A percentile compares a stretch with the other conserved stretches of the same genome.
Conservation (phyloP, 1,140 invertebrate species). For the Propsilocerus akamusi region DNA sequence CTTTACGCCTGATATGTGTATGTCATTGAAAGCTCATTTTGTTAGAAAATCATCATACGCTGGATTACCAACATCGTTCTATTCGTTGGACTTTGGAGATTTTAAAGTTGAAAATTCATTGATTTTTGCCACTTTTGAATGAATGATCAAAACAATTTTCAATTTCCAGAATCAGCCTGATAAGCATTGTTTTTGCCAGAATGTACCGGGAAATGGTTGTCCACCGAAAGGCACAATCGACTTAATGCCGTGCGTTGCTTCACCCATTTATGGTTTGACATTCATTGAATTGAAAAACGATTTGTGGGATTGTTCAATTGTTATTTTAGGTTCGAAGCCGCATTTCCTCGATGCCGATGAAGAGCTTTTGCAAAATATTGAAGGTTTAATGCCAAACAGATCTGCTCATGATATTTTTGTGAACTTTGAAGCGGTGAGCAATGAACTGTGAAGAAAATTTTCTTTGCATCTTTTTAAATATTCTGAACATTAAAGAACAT, state of each 20-base stretch:
- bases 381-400: slow-evolving; percentile 49
- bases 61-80: slow-evolving; percentile 48
- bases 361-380: slow-evolving; percentile 37
- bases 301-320: background rate
- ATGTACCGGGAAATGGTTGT: slow-evolving; percentile 34
- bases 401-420: slow-evolving; percentile 51
- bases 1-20: slow-evolving; percentile 44
- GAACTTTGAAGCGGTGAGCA: slow-evolving; percentile 54
- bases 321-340: slow-evolving; percentile 36
- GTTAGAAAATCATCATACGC: slow-evolving; percentile 34
- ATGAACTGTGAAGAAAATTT: background rate
- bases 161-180: slow-evolving; percentile 38
- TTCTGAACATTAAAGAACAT: background rate
- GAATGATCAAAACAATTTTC: background rate
- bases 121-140: too few relatives aligned
- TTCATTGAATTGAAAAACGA: background rate
- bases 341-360: slow-evolving; percentile 62
- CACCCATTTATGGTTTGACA: slow-evolving; percentile 10
- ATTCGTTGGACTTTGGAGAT: slow-evolving; percentile 48
- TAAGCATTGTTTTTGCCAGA: slow-evolving; percentile 57
- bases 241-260: slow-evolving; percentile 32
- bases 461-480: too few relatives aligned
- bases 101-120: slow-evolving; percentile 11
- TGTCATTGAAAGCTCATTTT: slow-evolving; percentile 40
- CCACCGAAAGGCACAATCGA: slow-evolving; percentile 51